Conservation (phyloP, 2,888 invertebrate species). For the Hipparchia sbordonii region DNA sequence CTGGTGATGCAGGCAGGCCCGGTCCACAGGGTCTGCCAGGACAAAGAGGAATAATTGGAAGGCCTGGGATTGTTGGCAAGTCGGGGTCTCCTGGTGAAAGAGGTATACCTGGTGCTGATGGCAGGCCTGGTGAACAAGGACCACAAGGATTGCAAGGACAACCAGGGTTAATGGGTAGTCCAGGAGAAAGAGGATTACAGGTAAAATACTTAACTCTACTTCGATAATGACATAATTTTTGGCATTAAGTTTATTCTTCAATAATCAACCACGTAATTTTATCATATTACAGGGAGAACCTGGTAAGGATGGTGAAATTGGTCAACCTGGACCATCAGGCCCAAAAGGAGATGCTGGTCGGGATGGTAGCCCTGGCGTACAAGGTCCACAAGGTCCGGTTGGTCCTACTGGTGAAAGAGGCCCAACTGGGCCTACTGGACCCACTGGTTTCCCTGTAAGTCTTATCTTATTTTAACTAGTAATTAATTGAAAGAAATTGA, state of each 20-base stretch:
- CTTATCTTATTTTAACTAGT: background rate
- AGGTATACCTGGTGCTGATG: constrained; percentile 91
- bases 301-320: constrained; percentile 91
- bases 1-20: constrained; percentile 84
- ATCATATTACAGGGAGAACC: constrained; percentile 84
- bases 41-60: constrained; percentile 85
- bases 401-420: constrained; percentile 91
- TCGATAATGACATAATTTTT: too few relatives aligned
- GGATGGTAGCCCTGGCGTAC: constrained; percentile 89
- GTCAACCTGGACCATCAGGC: constrained; percentile 88
- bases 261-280: constrained; percentile 16
- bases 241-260: too few relatives aligned
- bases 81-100: constrained; percentile 87
- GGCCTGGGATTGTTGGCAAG: constrained; percentile 88
- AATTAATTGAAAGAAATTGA: too few relatives aligned
- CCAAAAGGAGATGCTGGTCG: constrained; percentile 91
- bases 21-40: constrained; percentile 88
- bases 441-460: constrained; percentile 90
- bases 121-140: constrained; percentile 92
- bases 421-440: constrained; percentile 88
- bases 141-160: constrained; percentile 90
- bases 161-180: constrained; percentile 89
- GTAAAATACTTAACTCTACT: constrained; percentile 64
- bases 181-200: constrained; percentile 89
- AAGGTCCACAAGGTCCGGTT: constrained; percentile 87